Percentiles rank a stretch among this genome's conserved stretches.
Conservation (phyloP, 2,797 vertebrate species). For the Tokudaia muenninki region DNA sequence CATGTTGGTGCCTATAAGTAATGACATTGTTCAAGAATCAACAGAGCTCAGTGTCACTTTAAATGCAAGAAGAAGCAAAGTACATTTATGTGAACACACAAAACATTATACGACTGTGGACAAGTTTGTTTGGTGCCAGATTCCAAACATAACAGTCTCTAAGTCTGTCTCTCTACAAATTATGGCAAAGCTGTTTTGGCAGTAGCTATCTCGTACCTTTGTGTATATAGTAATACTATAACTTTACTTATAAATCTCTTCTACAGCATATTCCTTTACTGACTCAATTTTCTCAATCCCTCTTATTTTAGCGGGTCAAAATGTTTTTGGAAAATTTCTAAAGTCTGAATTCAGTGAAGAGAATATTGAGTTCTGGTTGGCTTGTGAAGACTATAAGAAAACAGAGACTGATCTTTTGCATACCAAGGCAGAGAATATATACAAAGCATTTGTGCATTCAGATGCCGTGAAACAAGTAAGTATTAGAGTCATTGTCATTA, state of each 20-base stretch:
- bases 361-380: conserved; percentile 91
- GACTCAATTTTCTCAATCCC: background rate
- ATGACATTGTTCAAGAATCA: background rate
- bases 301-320: conserved; percentile 85
- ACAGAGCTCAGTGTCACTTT: background rate
- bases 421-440: conserved; percentile 89
- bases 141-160: background rate
- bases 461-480: conserved; percentile 89
- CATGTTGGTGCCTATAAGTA: background rate
- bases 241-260: conserved; percentile 40
- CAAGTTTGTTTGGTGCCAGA: background rate
- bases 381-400: conserved; percentile 90
- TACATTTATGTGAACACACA: background rate
- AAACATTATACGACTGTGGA: background rate
- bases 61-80: background rate
- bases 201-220: background rate
- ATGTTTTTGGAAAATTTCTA: conserved; percentile 87
- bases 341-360: conserved; percentile 91
- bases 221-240: background rate
- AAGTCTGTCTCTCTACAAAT: background rate
- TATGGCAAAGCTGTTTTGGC: background rate
- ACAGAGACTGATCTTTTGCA: conserved; percentile 85
- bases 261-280: background rate
- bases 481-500: conserved; percentile 3
- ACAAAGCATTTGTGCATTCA: conserved; percentile 88